These are phyloP conservation scores for Oxytorus armatus DNA, from an alignment of 2,888 invertebrate species.

Conservation along the genomic window DNA sequence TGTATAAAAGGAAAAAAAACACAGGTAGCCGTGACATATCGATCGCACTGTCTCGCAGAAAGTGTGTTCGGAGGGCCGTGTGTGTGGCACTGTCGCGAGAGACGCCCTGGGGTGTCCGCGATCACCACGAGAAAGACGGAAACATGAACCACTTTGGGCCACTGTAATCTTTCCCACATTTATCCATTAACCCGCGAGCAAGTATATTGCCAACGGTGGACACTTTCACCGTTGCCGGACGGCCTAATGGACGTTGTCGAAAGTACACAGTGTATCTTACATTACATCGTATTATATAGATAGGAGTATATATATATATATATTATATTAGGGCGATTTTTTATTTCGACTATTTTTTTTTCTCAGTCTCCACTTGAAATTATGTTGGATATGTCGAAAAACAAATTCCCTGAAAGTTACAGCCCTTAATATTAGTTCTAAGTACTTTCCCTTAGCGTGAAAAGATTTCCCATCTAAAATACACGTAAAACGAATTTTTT, in stretches of 20 bases:
- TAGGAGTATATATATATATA: conserved; percentile 7
- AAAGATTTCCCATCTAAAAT: no score
- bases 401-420: no score
- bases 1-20: background rate
- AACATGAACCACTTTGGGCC: conserved; percentile 64
- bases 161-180: conserved; percentile 65
- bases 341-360: no score
- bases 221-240: conserved; percentile 61
- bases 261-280: conserved; percentile 26
- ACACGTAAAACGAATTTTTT: no score
- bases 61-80: conserved; percentile 33
- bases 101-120: conserved; percentile 55
- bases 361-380: no score
- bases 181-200: conserved; percentile 61
- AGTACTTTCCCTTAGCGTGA: no score
- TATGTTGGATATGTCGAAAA: no score
- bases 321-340: no score
- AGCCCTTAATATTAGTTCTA: no score
- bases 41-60: conserved; percentile 48
- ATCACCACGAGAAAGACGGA: conserved; percentile 56
- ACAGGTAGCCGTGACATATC: conserved; percentile 34
- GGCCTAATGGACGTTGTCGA: conserved; percentile 58
- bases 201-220: conserved; percentile 31
- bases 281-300: conserved; percentile 1
- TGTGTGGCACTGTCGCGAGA: conserved; percentile 49